phyloP scores from a whole-genome alignment of 2,888 invertebrate species.

The Vanessa cardui region DNA sequence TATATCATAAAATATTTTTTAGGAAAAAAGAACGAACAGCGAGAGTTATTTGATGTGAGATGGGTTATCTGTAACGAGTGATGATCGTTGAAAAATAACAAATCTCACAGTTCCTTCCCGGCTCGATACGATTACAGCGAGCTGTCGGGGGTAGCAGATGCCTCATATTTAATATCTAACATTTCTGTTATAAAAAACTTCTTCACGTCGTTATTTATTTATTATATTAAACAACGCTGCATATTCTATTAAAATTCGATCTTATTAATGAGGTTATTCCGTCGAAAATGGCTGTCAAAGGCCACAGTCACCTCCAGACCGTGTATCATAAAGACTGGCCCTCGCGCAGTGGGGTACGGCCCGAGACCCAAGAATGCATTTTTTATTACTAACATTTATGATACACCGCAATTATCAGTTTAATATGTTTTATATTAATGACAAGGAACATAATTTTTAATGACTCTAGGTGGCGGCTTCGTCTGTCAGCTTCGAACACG shows the following conservation, averaged over 20 bases:
- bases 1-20: neutral
- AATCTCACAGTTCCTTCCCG: neutral
- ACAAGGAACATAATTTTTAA: conserved; percentile 65
- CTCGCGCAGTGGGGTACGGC: conserved; percentile 69
- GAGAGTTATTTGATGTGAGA: conserved; percentile 19
- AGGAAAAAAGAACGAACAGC: conserved; percentile 30
- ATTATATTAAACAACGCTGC: conserved; percentile 23
- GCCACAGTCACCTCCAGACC: conserved; percentile 15
- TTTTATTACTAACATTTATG: conserved; percentile 67
- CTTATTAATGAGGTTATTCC: conserved; percentile 30
- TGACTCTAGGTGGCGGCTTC: conserved; percentile 51
- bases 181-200: conserved; percentile 20
- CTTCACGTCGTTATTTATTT: conserved; percentile 22
- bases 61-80: conserved; percentile 29
- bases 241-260: conserved; percentile 33
- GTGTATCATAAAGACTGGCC: conserved; percentile 47
- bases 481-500: conserved; percentile 21
- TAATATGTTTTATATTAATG: conserved; percentile 71
- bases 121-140: neutral
- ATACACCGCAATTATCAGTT: conserved; percentile 67
- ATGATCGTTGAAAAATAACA: conserved; percentile 13
- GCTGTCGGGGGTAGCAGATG: conserved; percentile 64
- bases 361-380: conserved; percentile 63
- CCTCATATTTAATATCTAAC: conserved; percentile 50
- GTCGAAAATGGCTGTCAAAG: conserved; percentile 16